phyloP scores from a whole-genome alignment of 1,140 invertebrate species.

The Drosophila persimilis region DNA sequence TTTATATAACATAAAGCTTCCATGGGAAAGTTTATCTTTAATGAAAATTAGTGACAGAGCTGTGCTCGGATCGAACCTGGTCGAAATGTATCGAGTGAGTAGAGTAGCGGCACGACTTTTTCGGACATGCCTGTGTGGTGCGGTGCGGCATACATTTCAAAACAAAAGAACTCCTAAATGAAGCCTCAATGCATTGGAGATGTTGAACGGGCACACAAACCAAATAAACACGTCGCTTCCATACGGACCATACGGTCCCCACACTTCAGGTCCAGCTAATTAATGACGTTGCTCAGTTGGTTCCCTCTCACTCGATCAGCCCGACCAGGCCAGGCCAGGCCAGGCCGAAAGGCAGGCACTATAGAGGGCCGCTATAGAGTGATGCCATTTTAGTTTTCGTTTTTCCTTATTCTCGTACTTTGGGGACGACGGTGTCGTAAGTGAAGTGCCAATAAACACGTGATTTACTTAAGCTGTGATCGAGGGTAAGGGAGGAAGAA shows the following conservation, averaged over 20 bases:
- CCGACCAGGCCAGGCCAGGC: not conserved
- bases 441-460: constrained; percentile 79
- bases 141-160: constrained; percentile 51
- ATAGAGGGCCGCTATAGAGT: constrained; percentile 51
- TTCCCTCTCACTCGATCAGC: constrained; percentile 17
- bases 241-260: constrained; percentile 59
- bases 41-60: too few relatives aligned
- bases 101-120: not conserved
- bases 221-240: constrained; percentile 74
- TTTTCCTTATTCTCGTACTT: constrained; percentile 56
- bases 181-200: constrained; percentile 61
- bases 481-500: constrained; percentile 39
- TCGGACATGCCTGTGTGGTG: constrained; percentile 47
- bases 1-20: too few relatives aligned
- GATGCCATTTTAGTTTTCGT: constrained; percentile 74
- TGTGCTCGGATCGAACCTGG: too few relatives aligned
- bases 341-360: constrained; percentile 14
- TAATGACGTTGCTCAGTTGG: constrained; percentile 68
- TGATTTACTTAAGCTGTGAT: constrained; percentile 69
- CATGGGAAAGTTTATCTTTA: too few relatives aligned
- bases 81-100: too few relatives aligned
- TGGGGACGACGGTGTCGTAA: constrained; percentile 71
- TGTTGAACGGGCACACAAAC: constrained; percentile 54
- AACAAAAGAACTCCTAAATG: constrained; percentile 71
- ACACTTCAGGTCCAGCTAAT: constrained; percentile 74